A percentile compares a stretch with the other conserved stretches of the same genome.
These are phyloP conservation scores for Sturnira hondurensis DNA, from an alignment of 2,113 vertebrate genomes.

Conservation along the genomic window DNA sequence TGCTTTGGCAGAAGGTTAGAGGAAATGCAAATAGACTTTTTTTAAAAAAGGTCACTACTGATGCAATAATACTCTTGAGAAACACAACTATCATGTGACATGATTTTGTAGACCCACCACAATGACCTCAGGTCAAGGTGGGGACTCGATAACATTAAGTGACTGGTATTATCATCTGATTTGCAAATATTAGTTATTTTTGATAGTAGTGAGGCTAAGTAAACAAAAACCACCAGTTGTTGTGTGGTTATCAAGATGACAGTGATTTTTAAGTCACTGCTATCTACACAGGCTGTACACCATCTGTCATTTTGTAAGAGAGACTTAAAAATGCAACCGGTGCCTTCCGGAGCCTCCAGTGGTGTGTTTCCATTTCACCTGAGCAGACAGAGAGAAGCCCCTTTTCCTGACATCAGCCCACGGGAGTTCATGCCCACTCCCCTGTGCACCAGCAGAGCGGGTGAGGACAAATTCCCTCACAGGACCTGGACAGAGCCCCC, in stretches of 20 bases:
- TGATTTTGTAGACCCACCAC: not conserved
- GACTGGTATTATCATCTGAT: not conserved
- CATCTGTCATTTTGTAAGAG: not conserved
- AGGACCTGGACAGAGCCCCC: not conserved
- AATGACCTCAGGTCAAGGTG: not conserved
- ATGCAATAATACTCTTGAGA: not conserved
- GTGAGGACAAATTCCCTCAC: not conserved
- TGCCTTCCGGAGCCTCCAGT: not conserved
- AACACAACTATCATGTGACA: not conserved
- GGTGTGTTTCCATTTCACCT: not conserved
- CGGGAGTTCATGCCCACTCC: not conserved
- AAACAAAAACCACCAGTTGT: not conserved
- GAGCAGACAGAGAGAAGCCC: not conserved
- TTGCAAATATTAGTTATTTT: not conserved
- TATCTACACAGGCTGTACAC: not conserved
- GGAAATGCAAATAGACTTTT: not conserved
- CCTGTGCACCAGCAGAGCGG: not conserved
- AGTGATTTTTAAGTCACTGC: not conserved
- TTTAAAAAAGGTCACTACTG: not conserved
- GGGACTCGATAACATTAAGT: not conserved
- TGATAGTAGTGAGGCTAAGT: not conserved
- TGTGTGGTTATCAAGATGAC: not conserved
- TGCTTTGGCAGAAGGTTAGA: not conserved
- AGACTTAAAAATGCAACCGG: not conserved
- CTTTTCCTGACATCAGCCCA: not conserved